phyloP scores from a whole-genome alignment of 1,140 invertebrate genomes.

The Drosophila bipectinata region DNA sequence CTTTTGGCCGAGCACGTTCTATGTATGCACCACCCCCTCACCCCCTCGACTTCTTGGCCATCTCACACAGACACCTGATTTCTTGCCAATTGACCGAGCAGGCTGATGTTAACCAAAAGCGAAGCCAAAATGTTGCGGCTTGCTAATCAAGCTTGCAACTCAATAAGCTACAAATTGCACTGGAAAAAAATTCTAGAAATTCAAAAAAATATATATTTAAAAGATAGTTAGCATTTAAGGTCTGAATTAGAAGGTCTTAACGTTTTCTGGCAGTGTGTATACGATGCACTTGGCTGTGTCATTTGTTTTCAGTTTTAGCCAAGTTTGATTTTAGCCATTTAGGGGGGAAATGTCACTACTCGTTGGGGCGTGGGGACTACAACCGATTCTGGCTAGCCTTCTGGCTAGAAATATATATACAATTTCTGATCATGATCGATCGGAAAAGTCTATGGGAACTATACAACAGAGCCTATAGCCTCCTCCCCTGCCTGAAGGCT shows the following conservation, averaged over 20 bases:
- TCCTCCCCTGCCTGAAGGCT: background rate
- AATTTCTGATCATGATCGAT: conserved; percentile 59
- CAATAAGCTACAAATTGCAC: conserved; percentile 41
- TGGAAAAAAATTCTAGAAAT: background rate
- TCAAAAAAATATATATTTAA: background rate
- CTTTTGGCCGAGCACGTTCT: conserved; percentile 53
- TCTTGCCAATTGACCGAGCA: conserved; percentile 62
- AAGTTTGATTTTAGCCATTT: conserved; percentile 74
- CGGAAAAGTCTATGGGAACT: conserved; percentile 49
- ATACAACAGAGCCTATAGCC: background rate
- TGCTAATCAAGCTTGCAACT: conserved; percentile 51
- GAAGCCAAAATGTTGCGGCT: conserved; percentile 58
- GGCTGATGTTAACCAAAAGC: conserved; percentile 70
- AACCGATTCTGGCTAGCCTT: conserved; percentile 61
- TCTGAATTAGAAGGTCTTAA: background rate
- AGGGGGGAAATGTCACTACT: conserved; percentile 78
- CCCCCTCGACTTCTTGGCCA: background rate
- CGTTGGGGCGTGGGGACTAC: conserved; percentile 48
- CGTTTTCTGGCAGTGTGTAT: background rate
- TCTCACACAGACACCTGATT: conserved; percentile 12
- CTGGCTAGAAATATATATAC: conserved; percentile 13
- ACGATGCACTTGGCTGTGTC: conserved; percentile 25
- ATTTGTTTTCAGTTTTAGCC: conserved; percentile 29
- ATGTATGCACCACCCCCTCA: background rate
- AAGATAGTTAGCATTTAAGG: too few species aligned